Evolutionary conservation across 2,113 vertebrate genomes (phyloP), one percentile per base, ranked within the genome.

Genomic region (Sinocyclocheilus maitianheensis): DNA sequence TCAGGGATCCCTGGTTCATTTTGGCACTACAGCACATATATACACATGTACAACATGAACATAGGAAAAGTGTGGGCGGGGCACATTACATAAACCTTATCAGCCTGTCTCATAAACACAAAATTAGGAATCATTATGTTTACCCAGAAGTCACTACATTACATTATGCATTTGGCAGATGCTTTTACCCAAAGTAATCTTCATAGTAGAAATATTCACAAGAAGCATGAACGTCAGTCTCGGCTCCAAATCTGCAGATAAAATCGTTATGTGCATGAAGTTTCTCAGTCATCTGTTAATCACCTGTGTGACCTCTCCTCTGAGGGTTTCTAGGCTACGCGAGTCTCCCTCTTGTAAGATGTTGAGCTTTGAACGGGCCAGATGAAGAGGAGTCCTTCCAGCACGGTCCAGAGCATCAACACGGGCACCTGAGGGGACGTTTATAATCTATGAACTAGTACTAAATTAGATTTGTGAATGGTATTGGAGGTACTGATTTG

Each of bases 231-330:
- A 58, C 5, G 18, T 20, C 53, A 5, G 53, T 18, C 4, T 18
- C 14, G 5, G 37, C 37, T 37, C 37, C 37, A 37, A 37, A 37
- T 37, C 37, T 37, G 37, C 37, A 37, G 37, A 37, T 37, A 5
- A 37, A 37, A 37, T 16, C 3, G 12, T 51, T 3, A 51, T 51
- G 11, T 51, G 48, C 43, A 51, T 51, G 48, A 51, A 51, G 51
- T 43, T 69, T 40, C 4, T 37, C 37, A 37, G 37, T 37, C 37
- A 37, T 37, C 3, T 37, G 37, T 46, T 46, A 48, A 51, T 81
- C 37, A 99, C 98, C 97, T 99, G 98, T 43, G 97, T 99, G 81
- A 99, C 98, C 92, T 99, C 98, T 1, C 97, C 95, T 89, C 97
- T 95, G 71, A 99, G 95, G 0, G 95, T 96, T 86, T 99, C 97